These are phyloP conservation scores for Phortica variegata DNA, from an alignment of 1,140 invertebrate genomes.

Conservation along the genomic window DNA sequence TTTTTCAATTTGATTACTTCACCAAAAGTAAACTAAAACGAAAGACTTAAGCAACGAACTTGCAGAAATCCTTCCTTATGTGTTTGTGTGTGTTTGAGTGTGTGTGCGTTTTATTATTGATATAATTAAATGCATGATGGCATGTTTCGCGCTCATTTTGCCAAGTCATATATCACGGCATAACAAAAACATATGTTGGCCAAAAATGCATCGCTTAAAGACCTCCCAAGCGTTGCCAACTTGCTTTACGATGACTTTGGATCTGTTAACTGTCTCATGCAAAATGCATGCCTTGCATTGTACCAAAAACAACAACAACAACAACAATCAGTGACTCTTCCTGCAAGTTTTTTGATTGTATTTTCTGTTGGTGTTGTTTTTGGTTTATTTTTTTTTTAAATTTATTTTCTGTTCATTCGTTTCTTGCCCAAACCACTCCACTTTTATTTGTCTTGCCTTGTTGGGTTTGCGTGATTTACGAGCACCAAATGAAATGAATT, in stretches of 20 bases:
- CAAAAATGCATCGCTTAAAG: slow-evolving; percentile 8
- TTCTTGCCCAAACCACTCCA: slow-evolving; percentile 1
- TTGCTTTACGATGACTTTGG: too few relatives aligned
- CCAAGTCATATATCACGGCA: slow-evolving; percentile 48
- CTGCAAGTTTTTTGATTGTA: background rate
- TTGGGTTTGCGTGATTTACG: slow-evolving; percentile 49
- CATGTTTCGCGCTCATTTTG: slow-evolving; percentile 13
- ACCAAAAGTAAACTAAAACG: slow-evolving; percentile 23
- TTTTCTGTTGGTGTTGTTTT: too few relatives aligned
- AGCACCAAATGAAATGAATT: slow-evolving; percentile 54
- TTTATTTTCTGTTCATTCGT: background rate
- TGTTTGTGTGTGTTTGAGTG: slow-evolving; percentile 2
- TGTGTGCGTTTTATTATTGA: too few relatives aligned
- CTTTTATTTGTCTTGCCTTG: slow-evolving; percentile 23
- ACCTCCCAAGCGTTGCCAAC: slow-evolving; percentile 40
- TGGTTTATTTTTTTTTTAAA: too few relatives aligned
- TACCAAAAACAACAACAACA: too few relatives aligned
- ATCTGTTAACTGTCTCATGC: too few relatives aligned
- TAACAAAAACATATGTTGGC: slow-evolving; percentile 8
- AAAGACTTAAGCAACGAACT: slow-evolving; percentile 44
- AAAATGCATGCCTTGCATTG: too few relatives aligned
- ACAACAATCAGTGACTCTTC: slow-evolving; percentile 17
- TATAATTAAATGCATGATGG: too few relatives aligned
- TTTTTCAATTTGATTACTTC: slow-evolving; percentile 42
- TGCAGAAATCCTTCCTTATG: slow-evolving; percentile 15